Conservation (phyloP, 1,140 invertebrate species). For the Psilanteris sp. region DNA sequence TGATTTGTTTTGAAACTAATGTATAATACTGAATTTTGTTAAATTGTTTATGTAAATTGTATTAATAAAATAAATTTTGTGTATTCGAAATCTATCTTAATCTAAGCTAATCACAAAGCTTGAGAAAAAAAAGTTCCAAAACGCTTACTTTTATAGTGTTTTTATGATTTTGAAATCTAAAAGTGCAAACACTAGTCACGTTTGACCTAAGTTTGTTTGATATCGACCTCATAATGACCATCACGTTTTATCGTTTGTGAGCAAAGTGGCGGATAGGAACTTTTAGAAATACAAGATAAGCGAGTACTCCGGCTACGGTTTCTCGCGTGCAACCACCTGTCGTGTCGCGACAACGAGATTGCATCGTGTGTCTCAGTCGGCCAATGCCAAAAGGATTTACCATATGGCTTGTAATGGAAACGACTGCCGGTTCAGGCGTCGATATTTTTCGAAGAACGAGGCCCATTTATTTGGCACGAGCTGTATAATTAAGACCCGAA, state of each 20-base stretch:
- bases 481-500: slow-evolving; percentile 54
- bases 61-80: too few relatives aligned
- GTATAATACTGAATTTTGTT: too few relatives aligned
- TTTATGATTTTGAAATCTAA: too few relatives aligned
- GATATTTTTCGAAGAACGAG: slow-evolving; percentile 50
- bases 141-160: too few relatives aligned
- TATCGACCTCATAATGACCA: slow-evolving; percentile 17
- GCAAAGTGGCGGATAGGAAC: slow-evolving; percentile 3
- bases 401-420: slow-evolving; percentile 53
- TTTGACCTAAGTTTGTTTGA: too few relatives aligned
- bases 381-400: slow-evolving; percentile 57
- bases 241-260: slow-evolving; percentile 22
- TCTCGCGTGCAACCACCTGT: slow-evolving; percentile 57
- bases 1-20: too few relatives aligned
- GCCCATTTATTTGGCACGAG: slow-evolving; percentile 56
- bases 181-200: too few relatives aligned
- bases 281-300: slow-evolving; percentile 24
- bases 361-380: slow-evolving; percentile 46
- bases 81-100: too few relatives aligned
- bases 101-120: too few relatives aligned
- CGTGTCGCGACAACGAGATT: slow-evolving; percentile 51
- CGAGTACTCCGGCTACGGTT: neutral
- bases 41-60: too few relatives aligned
- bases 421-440: slow-evolving; percentile 29
- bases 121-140: too few relatives aligned